Evolutionary conservation across 2,113 vertebrate species (phyloP).

Genomic region (cattle (Bos taurus)): DNA sequence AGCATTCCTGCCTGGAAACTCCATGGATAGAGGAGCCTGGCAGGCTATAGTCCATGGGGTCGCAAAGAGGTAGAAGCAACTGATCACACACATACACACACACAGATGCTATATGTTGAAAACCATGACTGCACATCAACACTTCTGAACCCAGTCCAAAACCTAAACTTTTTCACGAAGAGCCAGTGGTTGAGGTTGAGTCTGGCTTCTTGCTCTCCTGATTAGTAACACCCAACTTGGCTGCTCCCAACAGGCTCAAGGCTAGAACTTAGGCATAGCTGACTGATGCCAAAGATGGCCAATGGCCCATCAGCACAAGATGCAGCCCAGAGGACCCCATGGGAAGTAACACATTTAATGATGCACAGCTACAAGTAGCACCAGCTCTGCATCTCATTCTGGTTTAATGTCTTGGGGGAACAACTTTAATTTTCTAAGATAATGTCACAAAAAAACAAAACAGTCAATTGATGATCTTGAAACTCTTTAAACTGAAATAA

Average conservation of each 20-base stretch:
- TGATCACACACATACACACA: neutral
- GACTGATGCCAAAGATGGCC: neutral
- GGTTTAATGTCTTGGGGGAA: neutral
- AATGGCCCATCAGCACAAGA: neutral
- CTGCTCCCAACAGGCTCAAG: neutral
- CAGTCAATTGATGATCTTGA: neutral
- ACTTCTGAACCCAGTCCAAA: neutral
- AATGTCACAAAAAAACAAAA: neutral
- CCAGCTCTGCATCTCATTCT: neutral
- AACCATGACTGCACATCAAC: neutral
- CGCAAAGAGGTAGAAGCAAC: rapidly evolving
- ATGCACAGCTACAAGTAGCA: neutral
- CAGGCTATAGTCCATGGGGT: neutral
- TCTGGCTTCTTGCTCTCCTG: neutral
- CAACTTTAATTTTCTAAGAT: neutral
- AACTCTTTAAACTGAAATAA: neutral
- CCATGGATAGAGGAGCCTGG: neutral
- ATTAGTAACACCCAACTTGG: neutral
- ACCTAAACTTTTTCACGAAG: neutral
- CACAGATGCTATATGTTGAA: neutral
- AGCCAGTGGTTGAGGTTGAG: neutral
- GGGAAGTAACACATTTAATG: too few species aligned
- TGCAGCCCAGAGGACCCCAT: neutral
- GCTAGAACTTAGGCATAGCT: neutral
- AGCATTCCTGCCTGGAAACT: neutral